These are phyloP conservation scores for Neogobius melanostomus DNA, from an alignment of 2,113 vertebrate species.

Conservation along the genomic window DNA sequence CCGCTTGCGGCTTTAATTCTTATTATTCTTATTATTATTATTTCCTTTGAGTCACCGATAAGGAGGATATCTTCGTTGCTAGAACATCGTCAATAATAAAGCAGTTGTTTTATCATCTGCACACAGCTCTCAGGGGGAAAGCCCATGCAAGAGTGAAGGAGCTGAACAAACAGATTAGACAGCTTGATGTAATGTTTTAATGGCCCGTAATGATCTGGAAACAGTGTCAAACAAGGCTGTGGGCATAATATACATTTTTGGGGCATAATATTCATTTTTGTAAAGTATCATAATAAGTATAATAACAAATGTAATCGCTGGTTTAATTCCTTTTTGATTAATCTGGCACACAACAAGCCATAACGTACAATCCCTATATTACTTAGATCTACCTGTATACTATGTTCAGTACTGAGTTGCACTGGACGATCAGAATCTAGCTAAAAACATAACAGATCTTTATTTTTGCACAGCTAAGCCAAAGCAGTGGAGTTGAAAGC, in stretches of 20 bases:
- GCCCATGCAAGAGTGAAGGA: conserved; percentile 11
- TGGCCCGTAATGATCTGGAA: conserved; percentile 9
- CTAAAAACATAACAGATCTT: conserved; percentile 23
- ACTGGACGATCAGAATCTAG: not conserved
- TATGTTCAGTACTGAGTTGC: not conserved
- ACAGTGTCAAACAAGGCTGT: conserved; percentile 4
- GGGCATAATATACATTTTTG: not conserved
- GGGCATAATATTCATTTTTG: too few relatives aligned
- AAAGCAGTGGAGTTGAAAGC: conserved; percentile 30
- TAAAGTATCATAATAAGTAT: not conserved
- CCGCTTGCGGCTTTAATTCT: too few relatives aligned
- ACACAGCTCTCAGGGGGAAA: conserved; percentile 23
- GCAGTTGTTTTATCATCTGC: conserved; percentile 21
- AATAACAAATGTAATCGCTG: too few relatives aligned
- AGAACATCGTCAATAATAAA: conserved; percentile 27
- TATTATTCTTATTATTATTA: not conserved
- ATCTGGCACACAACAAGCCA: too few relatives aligned
- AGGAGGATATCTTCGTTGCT: conserved; percentile 16
- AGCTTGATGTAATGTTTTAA: conserved; percentile 40
- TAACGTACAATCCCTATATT: not conserved
- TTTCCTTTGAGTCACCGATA: not conserved
- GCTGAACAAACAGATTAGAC: conserved; percentile 43
- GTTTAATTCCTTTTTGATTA: too few relatives aligned
- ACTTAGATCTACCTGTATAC: not conserved
- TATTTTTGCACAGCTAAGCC: not conserved